Conservation (phyloP, 2,797 vertebrate genomes). For the Pseudochaenichthys georgianus region DNA sequence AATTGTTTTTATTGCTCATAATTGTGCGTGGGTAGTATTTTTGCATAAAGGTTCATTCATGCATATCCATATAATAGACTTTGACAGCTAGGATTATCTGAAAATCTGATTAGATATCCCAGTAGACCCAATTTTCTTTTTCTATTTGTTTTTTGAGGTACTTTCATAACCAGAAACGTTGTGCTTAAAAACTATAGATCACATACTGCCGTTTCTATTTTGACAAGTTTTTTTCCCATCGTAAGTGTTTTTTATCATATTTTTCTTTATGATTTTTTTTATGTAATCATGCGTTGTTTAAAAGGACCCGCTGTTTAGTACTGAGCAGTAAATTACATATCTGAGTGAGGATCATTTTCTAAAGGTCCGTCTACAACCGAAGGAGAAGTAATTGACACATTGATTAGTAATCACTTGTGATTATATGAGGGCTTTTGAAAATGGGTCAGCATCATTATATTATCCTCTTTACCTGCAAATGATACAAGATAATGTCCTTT, state of each 20-base stretch:
- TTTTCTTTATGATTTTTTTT: conserved; percentile 5
- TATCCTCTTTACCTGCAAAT: conserved; percentile 73
- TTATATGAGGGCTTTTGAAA: conserved; percentile 70
- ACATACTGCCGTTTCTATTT: not conserved
- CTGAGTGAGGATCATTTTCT: conserved; percentile 43
- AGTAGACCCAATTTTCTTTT: not conserved
- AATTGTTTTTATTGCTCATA: conserved; percentile 8
- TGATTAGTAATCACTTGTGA: conserved; percentile 79
- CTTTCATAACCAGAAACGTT: not conserved
- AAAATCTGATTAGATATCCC: not conserved
- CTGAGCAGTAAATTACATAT: conserved; percentile 39
- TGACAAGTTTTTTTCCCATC: not conserved
- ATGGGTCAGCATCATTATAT: conserved; percentile 64
- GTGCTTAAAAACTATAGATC: not conserved
- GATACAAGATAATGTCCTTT: conserved; percentile 52
- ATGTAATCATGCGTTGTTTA: conserved; percentile 11
- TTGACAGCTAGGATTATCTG: conserved; percentile 6
- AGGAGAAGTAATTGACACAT: conserved; percentile 71
- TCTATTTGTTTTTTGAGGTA: not conserved
- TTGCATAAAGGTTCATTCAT: conserved; percentile 4
- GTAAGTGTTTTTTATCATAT: not conserved
- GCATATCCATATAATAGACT: conserved; percentile 15
- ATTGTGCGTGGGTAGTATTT: conserved; percentile 15
- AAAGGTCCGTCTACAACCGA: conserved; percentile 43
- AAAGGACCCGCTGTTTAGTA: conserved; percentile 6